A percentile compares a stretch with the other conserved stretches of the same genome.
phyloP scores from a whole-genome alignment of 2,113 vertebrate genomes.

The Macquaria ambigua region DNA sequence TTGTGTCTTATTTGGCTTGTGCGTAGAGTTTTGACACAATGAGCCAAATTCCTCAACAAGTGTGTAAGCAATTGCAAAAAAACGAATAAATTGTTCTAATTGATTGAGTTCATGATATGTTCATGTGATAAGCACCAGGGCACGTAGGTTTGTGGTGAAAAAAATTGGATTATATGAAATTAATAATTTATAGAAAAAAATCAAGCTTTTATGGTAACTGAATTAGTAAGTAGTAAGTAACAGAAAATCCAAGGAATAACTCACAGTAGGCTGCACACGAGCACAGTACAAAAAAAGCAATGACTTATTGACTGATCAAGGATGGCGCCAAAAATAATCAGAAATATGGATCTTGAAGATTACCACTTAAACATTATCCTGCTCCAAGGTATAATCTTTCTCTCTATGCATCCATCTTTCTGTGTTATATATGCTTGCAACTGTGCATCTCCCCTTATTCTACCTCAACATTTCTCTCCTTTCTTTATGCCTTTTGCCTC shows the following conservation, averaged over 20 bases:
- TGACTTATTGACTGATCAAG: slow-evolving; percentile 28
- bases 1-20: too few species aligned
- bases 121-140: background rate
- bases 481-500: background rate
- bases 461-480: background rate
- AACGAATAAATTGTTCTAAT: background rate
- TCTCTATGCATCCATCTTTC: background rate
- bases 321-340: slow-evolving; percentile 23
- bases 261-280: background rate
- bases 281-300: slow-evolving; percentile 10
- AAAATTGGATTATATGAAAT: background rate
- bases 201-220: background rate
- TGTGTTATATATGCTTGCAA: background rate
- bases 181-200: background rate
- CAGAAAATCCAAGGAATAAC: background rate
- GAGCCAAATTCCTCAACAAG: too few species aligned
- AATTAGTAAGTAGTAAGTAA: background rate
- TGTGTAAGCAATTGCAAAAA: too few species aligned
- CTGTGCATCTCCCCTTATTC: background rate
- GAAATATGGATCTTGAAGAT: slow-evolving; percentile 35
- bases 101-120: background rate
- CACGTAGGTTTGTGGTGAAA: too few species aligned
- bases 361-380: background rate
- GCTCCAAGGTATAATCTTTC: background rate
- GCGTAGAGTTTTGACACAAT: too few species aligned